Conservation (phyloP, 2,888 invertebrate genomes). For the Conomelus anceps region DNA sequence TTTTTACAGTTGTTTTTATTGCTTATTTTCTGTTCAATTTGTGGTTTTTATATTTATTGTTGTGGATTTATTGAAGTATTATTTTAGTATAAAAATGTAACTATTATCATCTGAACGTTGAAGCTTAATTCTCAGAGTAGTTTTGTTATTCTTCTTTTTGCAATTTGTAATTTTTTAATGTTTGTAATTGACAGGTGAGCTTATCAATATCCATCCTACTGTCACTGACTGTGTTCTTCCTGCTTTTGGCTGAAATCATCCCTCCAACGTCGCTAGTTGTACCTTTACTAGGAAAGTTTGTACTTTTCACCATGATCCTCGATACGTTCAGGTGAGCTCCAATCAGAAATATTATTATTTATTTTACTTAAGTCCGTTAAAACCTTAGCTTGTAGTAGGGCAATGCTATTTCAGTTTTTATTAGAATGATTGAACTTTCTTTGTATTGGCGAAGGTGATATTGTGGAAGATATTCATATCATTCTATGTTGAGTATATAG, state of each 20-base stretch:
- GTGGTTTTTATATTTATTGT: no score
- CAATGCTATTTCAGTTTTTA: no score
- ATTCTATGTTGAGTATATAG: no score
- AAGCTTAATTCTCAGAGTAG: neutral
- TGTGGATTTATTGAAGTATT: no score
- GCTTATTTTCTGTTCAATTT: no score
- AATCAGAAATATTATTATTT: neutral
- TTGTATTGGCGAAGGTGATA: no score
- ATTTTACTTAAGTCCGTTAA: neutral
- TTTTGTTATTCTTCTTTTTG: neutral
- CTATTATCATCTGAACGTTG: neutral
- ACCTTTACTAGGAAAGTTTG: constrained; percentile 87
- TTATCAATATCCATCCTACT: constrained; percentile 91
- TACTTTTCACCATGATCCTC: constrained; percentile 92
- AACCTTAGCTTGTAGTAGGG: no score
- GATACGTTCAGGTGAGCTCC: constrained; percentile 78
- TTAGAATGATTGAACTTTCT: no score
- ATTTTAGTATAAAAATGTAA: neutral
- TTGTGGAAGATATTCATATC: no score
- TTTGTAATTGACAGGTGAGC: constrained; percentile 60
- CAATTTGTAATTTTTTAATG: neutral
- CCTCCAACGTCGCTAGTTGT: constrained; percentile 89
- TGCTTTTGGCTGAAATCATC: constrained; percentile 81
- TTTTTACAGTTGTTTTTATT: no score
- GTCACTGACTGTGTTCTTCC: constrained; percentile 93